A percentile compares a stretch with the other conserved stretches of the same genome.
phyloP scores from a whole-genome alignment of 1,140 invertebrate species.

The Centruroides sculpturatus region DNA sequence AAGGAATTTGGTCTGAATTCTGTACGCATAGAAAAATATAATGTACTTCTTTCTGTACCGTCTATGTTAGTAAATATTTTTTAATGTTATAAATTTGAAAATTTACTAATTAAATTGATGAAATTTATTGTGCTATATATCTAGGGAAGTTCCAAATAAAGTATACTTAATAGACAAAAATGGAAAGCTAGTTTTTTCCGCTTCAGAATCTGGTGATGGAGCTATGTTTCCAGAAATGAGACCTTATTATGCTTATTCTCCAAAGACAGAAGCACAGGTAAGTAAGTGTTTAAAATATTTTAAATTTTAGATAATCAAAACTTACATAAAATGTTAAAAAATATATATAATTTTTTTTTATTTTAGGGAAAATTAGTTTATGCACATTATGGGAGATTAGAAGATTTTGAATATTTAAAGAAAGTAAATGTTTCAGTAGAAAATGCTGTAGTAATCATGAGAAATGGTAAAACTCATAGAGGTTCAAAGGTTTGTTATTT shows the following conservation, averaged over 20 bases:
- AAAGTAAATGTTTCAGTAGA: too few relatives aligned
- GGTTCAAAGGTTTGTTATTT: too few relatives aligned
- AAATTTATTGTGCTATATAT: too few relatives aligned
- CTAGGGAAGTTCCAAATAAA: not conserved
- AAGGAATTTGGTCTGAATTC: not conserved
- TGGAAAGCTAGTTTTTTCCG: not conserved
- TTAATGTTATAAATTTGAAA: too few relatives aligned
- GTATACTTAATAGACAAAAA: not conserved
- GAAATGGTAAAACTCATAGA: too few relatives aligned
- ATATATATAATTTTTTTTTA: too few relatives aligned
- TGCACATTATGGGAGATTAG: too few relatives aligned
- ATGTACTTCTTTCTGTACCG: not conserved
- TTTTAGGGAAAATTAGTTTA: too few relatives aligned
- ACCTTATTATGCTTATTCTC: not conserved
- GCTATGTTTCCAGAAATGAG: not conserved
- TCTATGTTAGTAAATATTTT: not conserved
- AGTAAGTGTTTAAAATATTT: not conserved
- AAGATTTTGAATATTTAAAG: too few relatives aligned
- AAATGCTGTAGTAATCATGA: too few relatives aligned
- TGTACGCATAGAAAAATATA: not conserved
- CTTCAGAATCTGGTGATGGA: not conserved
- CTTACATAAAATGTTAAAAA: too few relatives aligned
- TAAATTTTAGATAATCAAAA: not conserved
- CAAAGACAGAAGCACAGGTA: not conserved
- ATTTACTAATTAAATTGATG: too few relatives aligned